Base-by-base conservation (phyloP, 2,888 invertebrate genomes). In the Spisula solida region DNA sequence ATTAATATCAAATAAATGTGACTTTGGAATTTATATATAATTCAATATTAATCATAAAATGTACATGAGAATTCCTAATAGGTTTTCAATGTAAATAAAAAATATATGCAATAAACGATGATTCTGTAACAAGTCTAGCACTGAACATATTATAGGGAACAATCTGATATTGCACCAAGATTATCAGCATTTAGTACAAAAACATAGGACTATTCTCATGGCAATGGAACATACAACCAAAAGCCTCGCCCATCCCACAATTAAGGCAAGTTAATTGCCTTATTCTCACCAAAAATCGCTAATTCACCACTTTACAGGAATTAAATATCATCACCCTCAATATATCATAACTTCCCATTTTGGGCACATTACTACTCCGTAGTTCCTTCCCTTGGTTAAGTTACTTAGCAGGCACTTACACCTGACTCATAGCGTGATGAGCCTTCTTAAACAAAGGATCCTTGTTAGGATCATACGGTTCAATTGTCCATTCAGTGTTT, bases 401-500 rank as follows among this genome's bases (percentile, higher is more conserved):
- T 80, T 18, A 41, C 8, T 41, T 2, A 16, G 29, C 82, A 31
- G 82, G 31, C 25, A 31, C 29, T 82, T 41, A 86, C 14, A 86
- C 82, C 78, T 82, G 81, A 82, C 86, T 86, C 70, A 75, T 81
- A 75, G 47, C 85, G 25, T 86, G 70, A 25, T 14, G 66, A 10
- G 78, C 83, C 66, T 89, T 90, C 56, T 87, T 89, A 51, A 91
- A 89, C 56, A 91, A 75, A 0, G 93, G 92, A 82, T 96, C 96
- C 82, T 94, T 95, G 79, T 92, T 94, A 56, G 95, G 95, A 82
- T 97, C 97, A 89, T 97, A 97, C 34, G 96, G 96, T 85, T 97
- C 96, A 12, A 97, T 96, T 88, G 97, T 96, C 97, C 97, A 97
- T 87, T 97, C 97, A 88, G 97, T 97, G 92, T 97, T 97, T 84